phyloP scores from a whole-genome alignment of 1,140 invertebrate species.

The Lepidostoma basale region DNA sequence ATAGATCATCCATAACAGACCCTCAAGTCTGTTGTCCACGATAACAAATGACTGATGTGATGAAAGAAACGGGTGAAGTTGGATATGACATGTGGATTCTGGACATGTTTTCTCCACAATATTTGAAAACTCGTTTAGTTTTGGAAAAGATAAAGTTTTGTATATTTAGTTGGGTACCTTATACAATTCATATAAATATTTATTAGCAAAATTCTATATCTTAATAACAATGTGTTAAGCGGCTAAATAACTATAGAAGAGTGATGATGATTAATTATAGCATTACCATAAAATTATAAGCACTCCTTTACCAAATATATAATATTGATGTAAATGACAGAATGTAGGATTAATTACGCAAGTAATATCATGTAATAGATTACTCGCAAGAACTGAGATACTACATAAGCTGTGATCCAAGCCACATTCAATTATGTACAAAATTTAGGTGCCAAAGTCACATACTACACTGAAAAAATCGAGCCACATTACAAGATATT shows the following conservation, averaged over 20 bases:
- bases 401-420: constrained; percentile 47
- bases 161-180: constrained; percentile 5
- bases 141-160: constrained; percentile 2
- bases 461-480: constrained; percentile 46
- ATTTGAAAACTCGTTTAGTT: neutral
- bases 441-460: constrained; percentile 46
- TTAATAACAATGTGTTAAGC: constrained; percentile 41
- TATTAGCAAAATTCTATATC: constrained; percentile 28
- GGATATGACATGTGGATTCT: neutral
- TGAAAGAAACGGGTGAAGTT: constrained; percentile 6
- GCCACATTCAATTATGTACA: constrained; percentile 47
- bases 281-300: constrained; percentile 46
- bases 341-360: constrained; percentile 45
- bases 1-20: constrained; percentile 12
- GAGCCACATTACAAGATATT: constrained; percentile 46
- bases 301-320: constrained; percentile 43
- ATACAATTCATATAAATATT: constrained; percentile 13
- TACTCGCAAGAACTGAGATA: constrained; percentile 46
- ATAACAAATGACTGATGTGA: constrained; percentile 5
- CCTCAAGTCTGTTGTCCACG: neutral
- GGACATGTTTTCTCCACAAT: neutral
- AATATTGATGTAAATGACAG: constrained; percentile 38
- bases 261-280: constrained; percentile 47
- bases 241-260: constrained; percentile 44
- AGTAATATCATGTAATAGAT: constrained; percentile 44